Conservation (phyloP, 1,140 invertebrate genomes). For the Gyrodactylus salaris region DNA sequence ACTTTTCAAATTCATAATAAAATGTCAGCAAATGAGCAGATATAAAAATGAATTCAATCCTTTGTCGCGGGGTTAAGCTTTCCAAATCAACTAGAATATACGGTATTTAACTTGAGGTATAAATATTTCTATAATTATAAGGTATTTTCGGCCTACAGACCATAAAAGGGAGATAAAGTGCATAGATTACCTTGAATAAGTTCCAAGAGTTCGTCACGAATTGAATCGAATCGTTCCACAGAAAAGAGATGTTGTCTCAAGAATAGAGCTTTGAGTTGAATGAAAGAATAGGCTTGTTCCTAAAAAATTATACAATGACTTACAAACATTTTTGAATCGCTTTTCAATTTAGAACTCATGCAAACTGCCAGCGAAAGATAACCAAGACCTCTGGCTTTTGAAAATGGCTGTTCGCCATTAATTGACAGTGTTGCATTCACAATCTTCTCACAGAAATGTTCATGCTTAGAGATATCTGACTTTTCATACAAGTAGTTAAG, state of each 20-base stretch:
- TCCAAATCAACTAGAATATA: not conserved
- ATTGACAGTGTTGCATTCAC: not conserved
- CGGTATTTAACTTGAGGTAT: no score
- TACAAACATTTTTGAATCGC: not conserved
- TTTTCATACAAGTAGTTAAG: not conserved
- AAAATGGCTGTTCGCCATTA: not conserved
- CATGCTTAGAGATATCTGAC: no score
- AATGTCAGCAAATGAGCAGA: not conserved
- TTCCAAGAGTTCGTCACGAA: not conserved
- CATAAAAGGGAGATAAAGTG: no score
- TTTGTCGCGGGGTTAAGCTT: not conserved
- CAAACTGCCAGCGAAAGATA: not conserved
- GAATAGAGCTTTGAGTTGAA: not conserved
- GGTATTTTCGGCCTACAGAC: no score
- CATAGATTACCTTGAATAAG: not conserved
- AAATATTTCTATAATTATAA: not conserved
- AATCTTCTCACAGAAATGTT: no score
- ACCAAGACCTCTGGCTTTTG: not conserved
- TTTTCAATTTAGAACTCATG: not conserved
- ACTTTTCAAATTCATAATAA: slow-evolving; percentile 2
- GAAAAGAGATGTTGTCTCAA: not conserved
- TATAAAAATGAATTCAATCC: not conserved
- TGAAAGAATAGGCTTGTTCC: not conserved
- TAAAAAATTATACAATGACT: no score
- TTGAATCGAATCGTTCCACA: not conserved